These are phyloP conservation scores for Mercenaria mercenaria DNA, from an alignment of 1,140 invertebrate species.

Conservation along the genomic window DNA sequence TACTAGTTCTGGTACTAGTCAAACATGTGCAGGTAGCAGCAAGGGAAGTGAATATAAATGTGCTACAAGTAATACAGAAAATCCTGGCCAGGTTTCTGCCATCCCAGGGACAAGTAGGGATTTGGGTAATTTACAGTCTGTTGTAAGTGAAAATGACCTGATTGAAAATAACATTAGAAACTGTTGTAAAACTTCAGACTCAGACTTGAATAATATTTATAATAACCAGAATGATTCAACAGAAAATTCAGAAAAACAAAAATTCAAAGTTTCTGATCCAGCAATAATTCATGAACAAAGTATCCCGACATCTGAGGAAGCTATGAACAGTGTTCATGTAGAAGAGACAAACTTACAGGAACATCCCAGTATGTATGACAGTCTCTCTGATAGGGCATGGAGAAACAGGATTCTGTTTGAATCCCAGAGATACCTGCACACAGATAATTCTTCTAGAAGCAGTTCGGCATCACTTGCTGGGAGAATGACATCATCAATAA, in stretches of 20 bases:
- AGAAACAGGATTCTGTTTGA: slow-evolving; percentile 33
- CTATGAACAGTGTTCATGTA: too few species aligned
- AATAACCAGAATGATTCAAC: too few species aligned
- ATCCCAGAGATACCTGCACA: neutral
- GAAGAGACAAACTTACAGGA: neutral
- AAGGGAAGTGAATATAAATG: neutral
- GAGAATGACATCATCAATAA: slow-evolving; percentile 5
- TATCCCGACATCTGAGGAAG: neutral
- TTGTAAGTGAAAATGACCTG: neutral
- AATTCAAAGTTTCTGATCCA: neutral
- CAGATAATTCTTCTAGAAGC: neutral
- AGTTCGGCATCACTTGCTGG: neutral
- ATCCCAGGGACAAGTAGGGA: neutral
- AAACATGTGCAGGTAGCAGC: neutral
- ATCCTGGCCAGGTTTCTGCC: neutral
- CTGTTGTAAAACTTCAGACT: too few species aligned
- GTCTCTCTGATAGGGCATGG: slow-evolving; percentile 17
- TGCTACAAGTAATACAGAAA: neutral
- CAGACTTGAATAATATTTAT: too few species aligned
- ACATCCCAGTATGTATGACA: neutral
- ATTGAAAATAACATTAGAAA: too few species aligned
- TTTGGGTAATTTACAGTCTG: neutral
- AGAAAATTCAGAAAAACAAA: too few species aligned
- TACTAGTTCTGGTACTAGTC: neutral
- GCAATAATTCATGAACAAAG: neutral